Conservation (phyloP, 2,888 invertebrate species). For the Lymantria monacha region DNA sequence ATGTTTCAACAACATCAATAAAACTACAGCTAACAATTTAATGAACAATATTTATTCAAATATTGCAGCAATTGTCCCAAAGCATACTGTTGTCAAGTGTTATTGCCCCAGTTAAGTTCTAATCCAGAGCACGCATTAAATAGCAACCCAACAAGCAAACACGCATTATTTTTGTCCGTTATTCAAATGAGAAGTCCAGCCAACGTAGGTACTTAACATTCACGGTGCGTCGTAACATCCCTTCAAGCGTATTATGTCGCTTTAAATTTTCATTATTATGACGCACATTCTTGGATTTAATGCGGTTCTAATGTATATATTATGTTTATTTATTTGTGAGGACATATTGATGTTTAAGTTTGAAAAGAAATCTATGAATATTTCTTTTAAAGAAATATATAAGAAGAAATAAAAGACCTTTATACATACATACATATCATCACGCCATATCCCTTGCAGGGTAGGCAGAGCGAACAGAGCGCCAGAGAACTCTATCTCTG, state of each 20-base stretch:
- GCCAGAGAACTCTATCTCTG: too few relatives aligned
- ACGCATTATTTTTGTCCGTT: slow-evolving; percentile 27
- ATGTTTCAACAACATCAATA: background rate
- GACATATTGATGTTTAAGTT: background rate
- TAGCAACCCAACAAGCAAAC: slow-evolving; percentile 10
- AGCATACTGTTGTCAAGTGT: background rate
- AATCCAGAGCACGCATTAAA: slow-evolving; percentile 20
- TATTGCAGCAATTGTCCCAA: background rate
- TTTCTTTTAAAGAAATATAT: too few relatives aligned
- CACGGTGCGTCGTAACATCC: slow-evolving; percentile 11
- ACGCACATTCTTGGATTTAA: slow-evolving; percentile 10
- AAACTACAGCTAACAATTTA: background rate
- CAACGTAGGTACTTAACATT: slow-evolving; percentile 22
- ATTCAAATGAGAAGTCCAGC: slow-evolving; percentile 21
- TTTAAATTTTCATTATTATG: slow-evolving; percentile 18
- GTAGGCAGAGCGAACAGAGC: too few relatives aligned
- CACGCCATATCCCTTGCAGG: too few relatives aligned
- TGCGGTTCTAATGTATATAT: slow-evolving; percentile 8
- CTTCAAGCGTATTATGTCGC: slow-evolving; percentile 4
- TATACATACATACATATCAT: too few relatives aligned
- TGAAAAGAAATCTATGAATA: background rate
- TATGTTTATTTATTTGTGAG: background rate
- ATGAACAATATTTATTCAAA: background rate
- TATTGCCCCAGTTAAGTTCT: slow-evolving; percentile 3
- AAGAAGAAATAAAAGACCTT: too few relatives aligned